These are phyloP conservation scores for Chymomyza costata DNA, from an alignment of 1,140 invertebrate genomes.

Conservation along the genomic window DNA sequence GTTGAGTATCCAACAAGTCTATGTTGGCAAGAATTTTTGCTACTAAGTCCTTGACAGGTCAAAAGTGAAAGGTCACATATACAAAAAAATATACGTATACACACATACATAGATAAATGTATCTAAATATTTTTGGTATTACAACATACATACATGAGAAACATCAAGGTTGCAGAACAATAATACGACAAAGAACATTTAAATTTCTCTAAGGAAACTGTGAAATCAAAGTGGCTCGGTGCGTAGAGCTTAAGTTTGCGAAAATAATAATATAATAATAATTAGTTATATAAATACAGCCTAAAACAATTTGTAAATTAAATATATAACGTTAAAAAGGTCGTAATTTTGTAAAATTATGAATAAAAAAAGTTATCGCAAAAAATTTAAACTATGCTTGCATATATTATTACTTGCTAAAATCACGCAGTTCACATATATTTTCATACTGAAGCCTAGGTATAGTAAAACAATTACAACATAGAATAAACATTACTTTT, in stretches of 20 bases:
- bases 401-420: conserved; percentile 5
- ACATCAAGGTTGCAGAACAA: conserved; percentile 39
- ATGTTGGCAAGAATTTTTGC: conserved; percentile 42
- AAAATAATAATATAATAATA: no score
- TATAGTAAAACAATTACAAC: no score
- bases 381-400: conserved; percentile 15
- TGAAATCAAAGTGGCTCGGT: conserved; percentile 50
- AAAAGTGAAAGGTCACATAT: conserved; percentile 68
- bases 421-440: conserved; percentile 6
- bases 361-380: conserved; percentile 60
- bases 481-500: no score
- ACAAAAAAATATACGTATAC: no score
- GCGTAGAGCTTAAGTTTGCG: conserved; percentile 19
- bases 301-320: conserved; percentile 36
- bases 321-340: conserved; percentile 33
- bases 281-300: conserved; percentile 31
- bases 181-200: conserved; percentile 22
- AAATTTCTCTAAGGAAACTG: conserved; percentile 54
- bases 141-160: conserved; percentile 49
- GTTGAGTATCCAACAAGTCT: no score
- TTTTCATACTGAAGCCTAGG: conserved; percentile 6
- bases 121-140: conserved; percentile 71
- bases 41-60: conserved; percentile 57
- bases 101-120: no score
- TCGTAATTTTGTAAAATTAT: conserved; percentile 68